Percentiles rank a stretch among this genome's conserved stretches.
Evolutionary conservation across 2,797 vertebrate species (phyloP).

Genomic region (Enoplosus armatus): DNA sequence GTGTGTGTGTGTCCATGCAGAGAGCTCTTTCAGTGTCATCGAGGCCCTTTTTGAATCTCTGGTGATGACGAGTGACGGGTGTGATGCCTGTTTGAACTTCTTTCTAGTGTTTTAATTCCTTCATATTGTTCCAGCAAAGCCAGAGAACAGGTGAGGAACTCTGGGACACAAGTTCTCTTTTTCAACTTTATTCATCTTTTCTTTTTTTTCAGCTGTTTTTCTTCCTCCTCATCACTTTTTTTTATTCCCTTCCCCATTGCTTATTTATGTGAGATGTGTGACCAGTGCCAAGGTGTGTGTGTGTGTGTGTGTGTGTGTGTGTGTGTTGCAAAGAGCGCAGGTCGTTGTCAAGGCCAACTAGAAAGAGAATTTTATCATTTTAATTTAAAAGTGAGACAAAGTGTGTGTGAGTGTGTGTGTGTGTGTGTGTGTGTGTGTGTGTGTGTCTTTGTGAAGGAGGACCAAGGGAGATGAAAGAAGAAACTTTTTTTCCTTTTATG

Average conservation of each 20-base stretch:
- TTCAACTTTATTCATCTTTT: constrained; percentile 16
- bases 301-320: constrained; percentile 40
- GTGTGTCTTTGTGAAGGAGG: constrained; percentile 36
- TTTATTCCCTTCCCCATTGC: constrained; percentile 48
- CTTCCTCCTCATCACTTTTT: constrained; percentile 23
- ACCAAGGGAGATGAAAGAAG: constrained; percentile 72
- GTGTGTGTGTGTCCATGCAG: constrained; percentile 24
- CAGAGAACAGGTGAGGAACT: constrained; percentile 33
- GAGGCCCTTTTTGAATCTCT: constrained; percentile 21
- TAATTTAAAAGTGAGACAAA: constrained; percentile 72
- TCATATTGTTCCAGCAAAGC: constrained; percentile 31
- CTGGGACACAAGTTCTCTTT: constrained; percentile 23
- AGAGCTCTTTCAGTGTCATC: constrained; percentile 33
- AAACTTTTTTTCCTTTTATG: constrained; percentile 64
- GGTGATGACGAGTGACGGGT: constrained; percentile 49
- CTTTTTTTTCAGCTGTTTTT: neutral
- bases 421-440: constrained; percentile 21
- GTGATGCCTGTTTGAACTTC: constrained; percentile 51
- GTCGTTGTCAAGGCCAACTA: constrained; percentile 77
- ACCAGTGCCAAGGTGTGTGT: constrained; percentile 53
- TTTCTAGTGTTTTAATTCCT: constrained; percentile 57
- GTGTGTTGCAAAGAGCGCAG: constrained; percentile 49
- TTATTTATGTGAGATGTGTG: constrained; percentile 73
- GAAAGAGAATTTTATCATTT: constrained; percentile 81
- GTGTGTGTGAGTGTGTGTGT: constrained; percentile 26